Conservation (phyloP, 2,797 vertebrate species). For the Pipistrellus nathusii region DNA sequence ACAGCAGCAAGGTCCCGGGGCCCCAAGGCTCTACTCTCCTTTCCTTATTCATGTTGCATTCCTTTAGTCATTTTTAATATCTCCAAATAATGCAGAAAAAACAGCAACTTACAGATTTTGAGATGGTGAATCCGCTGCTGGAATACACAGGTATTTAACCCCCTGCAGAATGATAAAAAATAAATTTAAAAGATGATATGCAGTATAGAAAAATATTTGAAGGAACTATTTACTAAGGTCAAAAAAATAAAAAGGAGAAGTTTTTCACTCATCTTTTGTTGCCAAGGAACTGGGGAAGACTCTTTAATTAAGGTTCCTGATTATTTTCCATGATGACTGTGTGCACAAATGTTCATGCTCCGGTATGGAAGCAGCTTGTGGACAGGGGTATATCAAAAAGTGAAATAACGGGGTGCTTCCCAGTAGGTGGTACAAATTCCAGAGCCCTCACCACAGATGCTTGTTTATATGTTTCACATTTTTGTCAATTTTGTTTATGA, state of each 20-base stretch:
- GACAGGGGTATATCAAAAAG: background rate
- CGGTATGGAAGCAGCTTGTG: background rate
- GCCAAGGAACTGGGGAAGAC: constrained; percentile 61
- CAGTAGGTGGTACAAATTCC: background rate
- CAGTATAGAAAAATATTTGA: constrained; percentile 62
- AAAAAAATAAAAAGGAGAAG: constrained; percentile 80
- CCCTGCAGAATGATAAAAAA: constrained; percentile 90
- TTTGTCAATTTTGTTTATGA: background rate
- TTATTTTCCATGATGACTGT: background rate
- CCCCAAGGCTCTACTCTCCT: background rate
- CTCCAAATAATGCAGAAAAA: background rate
- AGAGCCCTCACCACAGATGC: background rate
- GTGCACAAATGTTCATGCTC: background rate
- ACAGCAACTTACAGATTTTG: constrained; percentile 95
- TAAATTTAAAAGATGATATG: constrained; percentile 64
- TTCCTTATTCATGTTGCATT: background rate
- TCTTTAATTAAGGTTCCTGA: constrained; percentile 66
- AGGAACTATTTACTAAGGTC: constrained; percentile 69
- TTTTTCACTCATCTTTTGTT: constrained; percentile 76
- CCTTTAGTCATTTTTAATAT: constrained; percentile 61
- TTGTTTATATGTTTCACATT: background rate
- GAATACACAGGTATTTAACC: constrained; percentile 98
- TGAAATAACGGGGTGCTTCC: background rate
- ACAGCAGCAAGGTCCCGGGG: background rate
- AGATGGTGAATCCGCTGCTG: constrained; percentile 95